Evolutionary conservation across 2,113 vertebrate genomes (phyloP).

Genomic region (Ellobius talpinus): DNA sequence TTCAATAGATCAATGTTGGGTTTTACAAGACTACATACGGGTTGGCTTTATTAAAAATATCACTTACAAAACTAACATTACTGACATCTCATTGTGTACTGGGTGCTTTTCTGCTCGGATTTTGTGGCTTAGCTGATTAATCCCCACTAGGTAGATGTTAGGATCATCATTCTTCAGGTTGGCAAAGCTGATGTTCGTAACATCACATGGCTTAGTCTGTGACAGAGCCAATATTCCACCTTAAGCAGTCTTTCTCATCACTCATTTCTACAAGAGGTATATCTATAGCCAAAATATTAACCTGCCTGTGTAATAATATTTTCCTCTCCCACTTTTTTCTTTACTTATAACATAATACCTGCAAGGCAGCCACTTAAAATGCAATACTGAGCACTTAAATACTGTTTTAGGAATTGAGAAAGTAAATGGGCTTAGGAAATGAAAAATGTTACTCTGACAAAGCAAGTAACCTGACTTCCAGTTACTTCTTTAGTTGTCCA

Average conservation of each 20-base stretch:
- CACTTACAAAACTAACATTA: neutral
- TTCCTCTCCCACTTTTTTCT: conserved; percentile 28
- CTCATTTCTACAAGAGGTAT: neutral
- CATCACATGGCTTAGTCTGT: neutral
- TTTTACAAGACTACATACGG: conserved; percentile 16
- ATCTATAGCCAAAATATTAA: neutral
- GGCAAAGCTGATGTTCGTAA: neutral
- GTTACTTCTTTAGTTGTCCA: neutral
- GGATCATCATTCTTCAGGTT: neutral
- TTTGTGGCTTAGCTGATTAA: neutral
- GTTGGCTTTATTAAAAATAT: neutral
- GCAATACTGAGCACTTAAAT: neutral
- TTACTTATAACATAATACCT: neutral
- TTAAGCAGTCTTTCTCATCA: neutral
- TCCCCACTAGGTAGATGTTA: neutral
- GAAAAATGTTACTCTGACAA: neutral
- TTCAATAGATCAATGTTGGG: neutral
- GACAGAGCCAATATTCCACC: neutral
- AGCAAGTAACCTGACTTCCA: conserved; percentile 9
- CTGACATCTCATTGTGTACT: neutral
- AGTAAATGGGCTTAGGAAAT: neutral
- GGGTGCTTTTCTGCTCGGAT: neutral
- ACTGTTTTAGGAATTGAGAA: neutral
- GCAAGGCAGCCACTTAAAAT: neutral
- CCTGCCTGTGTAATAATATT: neutral